phyloP scores from a whole-genome alignment of 2,888 invertebrate genomes.

The Tenthredo mesomela region DNA sequence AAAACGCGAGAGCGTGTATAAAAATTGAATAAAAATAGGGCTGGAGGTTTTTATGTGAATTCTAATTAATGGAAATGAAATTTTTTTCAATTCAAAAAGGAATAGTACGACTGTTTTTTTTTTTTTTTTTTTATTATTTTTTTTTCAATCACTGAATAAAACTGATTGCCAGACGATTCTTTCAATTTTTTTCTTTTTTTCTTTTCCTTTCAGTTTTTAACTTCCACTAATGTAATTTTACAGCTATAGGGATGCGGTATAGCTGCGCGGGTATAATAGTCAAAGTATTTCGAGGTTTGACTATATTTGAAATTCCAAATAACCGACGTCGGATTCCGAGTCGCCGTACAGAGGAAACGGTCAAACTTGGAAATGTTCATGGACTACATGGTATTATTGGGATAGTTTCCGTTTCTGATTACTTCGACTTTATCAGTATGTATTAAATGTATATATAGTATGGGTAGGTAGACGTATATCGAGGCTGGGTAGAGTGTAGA shows the following conservation, averaged over 20 bases:
- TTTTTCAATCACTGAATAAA: background rate
- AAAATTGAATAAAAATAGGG: background rate
- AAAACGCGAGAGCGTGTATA: background rate
- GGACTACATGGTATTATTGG: conserved; percentile 40
- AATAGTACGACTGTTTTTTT: background rate
- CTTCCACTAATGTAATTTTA: too few relatives aligned
- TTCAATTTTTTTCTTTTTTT: background rate
- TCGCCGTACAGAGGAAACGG: conserved; percentile 18
- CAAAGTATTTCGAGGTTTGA: conserved; percentile 34
- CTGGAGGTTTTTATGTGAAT: background rate
- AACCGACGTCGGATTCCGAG: conserved; percentile 31
- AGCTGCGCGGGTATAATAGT: background rate
- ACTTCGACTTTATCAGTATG: background rate
- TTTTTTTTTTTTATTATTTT: background rate
- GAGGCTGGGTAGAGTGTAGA: background rate
- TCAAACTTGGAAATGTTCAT: conserved; percentile 51
- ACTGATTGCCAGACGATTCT: background rate
- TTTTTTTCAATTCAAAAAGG: background rate
- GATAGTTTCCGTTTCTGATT: conserved; percentile 50
- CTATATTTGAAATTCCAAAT: conserved; percentile 36
- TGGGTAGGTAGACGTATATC: too few relatives aligned
- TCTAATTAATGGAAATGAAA: background rate
- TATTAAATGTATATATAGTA: too few relatives aligned
- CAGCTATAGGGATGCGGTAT: background rate
- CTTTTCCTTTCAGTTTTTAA: background rate